Conservation (phyloP, 1,140 invertebrate species). For the Teleopsis dalmanni region DNA sequence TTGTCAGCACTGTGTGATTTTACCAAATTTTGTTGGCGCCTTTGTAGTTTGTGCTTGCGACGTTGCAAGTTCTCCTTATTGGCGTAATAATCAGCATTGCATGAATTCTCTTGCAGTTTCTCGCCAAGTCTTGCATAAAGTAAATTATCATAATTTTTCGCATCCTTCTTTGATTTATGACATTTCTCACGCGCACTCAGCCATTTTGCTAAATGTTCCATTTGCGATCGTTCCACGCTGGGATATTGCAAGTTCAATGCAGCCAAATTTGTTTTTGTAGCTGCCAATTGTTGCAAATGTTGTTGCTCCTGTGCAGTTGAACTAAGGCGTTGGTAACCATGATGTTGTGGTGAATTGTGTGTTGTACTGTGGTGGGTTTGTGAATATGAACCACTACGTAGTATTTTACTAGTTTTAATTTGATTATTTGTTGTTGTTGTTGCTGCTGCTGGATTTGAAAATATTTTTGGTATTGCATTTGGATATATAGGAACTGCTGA, state of each 20-base stretch:
- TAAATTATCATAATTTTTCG: slow-evolving; percentile 39
- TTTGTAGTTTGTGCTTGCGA: slow-evolving; percentile 25
- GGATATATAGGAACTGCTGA: slow-evolving; percentile 9
- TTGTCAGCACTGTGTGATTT: too few relatives aligned
- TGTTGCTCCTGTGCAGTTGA: slow-evolving; percentile 2
- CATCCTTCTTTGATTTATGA: slow-evolving; percentile 26
- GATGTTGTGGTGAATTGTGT: slow-evolving; percentile 19
- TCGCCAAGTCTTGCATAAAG: slow-evolving; percentile 39
- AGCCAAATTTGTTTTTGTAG: slow-evolving; percentile 8
- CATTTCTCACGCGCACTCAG: not conserved
- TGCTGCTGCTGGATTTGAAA: too few relatives aligned
- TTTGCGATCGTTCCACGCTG: slow-evolving; percentile 7
- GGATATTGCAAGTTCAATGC: slow-evolving; percentile 14
- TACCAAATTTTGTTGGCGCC: slow-evolving; percentile 20
- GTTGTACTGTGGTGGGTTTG: slow-evolving; percentile 2
- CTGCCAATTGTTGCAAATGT: not conserved
- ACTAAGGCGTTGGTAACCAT: slow-evolving; percentile 29
- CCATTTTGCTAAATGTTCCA: slow-evolving; percentile 18
- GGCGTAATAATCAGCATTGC: not conserved
- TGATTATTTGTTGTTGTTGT: not conserved
- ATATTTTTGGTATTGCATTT: slow-evolving; percentile 4
- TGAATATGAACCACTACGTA: slow-evolving; percentile 11
- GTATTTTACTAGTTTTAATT: slow-evolving; percentile 15
- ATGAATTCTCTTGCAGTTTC: slow-evolving; percentile 29
- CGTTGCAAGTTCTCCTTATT: slow-evolving; percentile 11